Evolutionary conservation across 2,888 invertebrate species (phyloP).

Genomic region (Hirtodrosophila alboralis): DNA sequence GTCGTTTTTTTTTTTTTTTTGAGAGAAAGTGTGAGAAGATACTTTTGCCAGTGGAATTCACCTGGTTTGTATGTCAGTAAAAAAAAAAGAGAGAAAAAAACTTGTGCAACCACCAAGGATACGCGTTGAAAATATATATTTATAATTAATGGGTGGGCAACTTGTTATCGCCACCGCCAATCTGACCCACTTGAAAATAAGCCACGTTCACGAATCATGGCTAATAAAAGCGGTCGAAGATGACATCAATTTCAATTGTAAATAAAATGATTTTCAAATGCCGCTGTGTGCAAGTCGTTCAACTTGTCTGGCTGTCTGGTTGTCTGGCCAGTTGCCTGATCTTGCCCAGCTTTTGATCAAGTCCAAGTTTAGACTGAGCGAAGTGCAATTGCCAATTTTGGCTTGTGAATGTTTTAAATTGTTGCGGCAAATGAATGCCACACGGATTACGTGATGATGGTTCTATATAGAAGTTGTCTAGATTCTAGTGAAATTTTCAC

Average conservation of each 20-base stretch:
- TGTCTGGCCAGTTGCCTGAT: not conserved
- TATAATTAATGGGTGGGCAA: conserved; percentile 44
- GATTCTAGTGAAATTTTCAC: conserved; percentile 6
- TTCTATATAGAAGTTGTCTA: not conserved
- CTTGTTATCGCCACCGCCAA: conserved; percentile 41
- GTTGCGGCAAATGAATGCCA: conserved; percentile 24
- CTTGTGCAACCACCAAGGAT: conserved; percentile 59
- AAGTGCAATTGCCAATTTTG: conserved; percentile 17
- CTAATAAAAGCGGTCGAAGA: conserved; percentile 33
- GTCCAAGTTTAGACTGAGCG: conserved; percentile 1
- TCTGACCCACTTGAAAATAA: conserved; percentile 47
- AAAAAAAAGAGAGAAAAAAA: conserved; percentile 11
- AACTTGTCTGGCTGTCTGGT: conserved; percentile 46
- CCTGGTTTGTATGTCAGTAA: conserved; percentile 50
- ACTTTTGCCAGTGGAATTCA: conserved; percentile 15
- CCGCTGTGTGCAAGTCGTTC: conserved; percentile 30
- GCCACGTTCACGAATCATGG: conserved; percentile 1
- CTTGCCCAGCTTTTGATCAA: conserved; percentile 11
- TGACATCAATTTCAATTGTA: conserved; percentile 59
- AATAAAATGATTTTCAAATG: conserved; percentile 37
- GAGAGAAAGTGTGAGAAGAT: conserved; percentile 53
- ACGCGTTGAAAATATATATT: conserved; percentile 26
- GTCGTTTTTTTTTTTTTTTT: too few relatives aligned
- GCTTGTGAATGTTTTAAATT: conserved; percentile 9
- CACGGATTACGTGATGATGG: conserved; percentile 31